Evolutionary conservation across 2,797 vertebrate genomes (phyloP).

Genomic region (Trachops cirrhosus): DNA sequence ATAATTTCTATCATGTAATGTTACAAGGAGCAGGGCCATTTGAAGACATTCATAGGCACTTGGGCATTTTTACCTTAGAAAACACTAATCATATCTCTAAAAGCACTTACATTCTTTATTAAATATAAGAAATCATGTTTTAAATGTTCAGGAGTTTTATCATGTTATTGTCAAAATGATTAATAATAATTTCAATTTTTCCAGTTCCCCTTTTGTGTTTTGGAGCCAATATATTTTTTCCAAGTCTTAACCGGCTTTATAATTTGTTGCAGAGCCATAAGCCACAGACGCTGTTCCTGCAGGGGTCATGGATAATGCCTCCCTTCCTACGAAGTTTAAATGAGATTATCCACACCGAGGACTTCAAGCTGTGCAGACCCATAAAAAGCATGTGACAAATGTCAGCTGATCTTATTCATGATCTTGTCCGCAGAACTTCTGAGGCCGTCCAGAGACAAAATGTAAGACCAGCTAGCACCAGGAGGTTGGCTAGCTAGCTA

Average conservation of each 20-base stretch:
- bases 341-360: background rate
- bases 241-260: background rate
- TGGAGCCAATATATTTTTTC: background rate
- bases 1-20: background rate
- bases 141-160: background rate
- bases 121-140: background rate
- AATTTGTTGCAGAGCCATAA: background rate
- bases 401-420: background rate
- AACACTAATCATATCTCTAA: background rate
- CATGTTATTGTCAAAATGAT: background rate
- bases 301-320: fast-evolving
- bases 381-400: background rate
- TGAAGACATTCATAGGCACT: background rate
- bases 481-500: background rate
- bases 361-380: background rate
- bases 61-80: background rate
- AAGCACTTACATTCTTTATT: background rate
- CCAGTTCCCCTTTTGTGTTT: background rate
- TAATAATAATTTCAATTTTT: background rate
- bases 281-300: background rate
- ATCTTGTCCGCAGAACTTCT: background rate
- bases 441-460: background rate
- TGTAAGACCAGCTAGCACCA: background rate
- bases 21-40: background rate
- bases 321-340: background rate